Percentiles rank a stretch among this genome's conserved stretches.
These are phyloP conservation scores for Aphelinus certus DNA, from an alignment of 1,140 invertebrate genomes.

Conservation along the genomic window DNA sequence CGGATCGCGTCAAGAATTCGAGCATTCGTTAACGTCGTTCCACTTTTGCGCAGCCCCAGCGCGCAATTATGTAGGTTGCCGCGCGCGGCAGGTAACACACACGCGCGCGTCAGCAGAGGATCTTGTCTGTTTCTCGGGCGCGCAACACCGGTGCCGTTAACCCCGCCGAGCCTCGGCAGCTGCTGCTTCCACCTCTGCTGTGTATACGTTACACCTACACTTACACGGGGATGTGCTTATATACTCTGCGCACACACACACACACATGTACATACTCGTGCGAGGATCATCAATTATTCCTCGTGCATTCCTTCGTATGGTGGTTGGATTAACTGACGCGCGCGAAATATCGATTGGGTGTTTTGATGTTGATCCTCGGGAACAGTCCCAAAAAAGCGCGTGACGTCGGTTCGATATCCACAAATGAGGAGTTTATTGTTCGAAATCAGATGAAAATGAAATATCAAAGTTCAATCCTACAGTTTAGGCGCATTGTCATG, in stretches of 20 bases:
- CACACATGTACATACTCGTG: neutral
- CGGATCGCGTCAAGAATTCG: slow-evolving; percentile 45
- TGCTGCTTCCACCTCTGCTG: neutral
- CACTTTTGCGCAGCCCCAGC: slow-evolving; percentile 52
- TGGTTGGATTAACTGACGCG: too few species aligned
- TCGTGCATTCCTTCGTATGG: too few species aligned
- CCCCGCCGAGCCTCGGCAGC: slow-evolving; percentile 2
- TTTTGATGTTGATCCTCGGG: too few species aligned
- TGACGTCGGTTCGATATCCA: too few species aligned
- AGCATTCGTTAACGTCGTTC: slow-evolving; percentile 56
- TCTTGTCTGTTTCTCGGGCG: slow-evolving; percentile 25
- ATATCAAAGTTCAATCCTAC: too few species aligned
- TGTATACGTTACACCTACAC: neutral
- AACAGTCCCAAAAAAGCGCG: too few species aligned
- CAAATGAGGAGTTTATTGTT: too few species aligned
- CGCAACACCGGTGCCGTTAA: slow-evolving; percentile 26
- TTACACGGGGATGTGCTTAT: too few species aligned
- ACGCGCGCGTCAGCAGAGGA: slow-evolving; percentile 3
- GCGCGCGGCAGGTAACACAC: slow-evolving; percentile 1
- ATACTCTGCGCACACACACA: neutral
- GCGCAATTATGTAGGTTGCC: slow-evolving; percentile 60
- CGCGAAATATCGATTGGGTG: too few species aligned
- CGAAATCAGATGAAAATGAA: too few species aligned
- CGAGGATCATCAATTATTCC: neutral
- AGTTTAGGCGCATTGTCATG: too few species aligned